phyloP scores from a whole-genome alignment of 1,140 invertebrate genomes.

The Penaeus japonicus region DNA sequence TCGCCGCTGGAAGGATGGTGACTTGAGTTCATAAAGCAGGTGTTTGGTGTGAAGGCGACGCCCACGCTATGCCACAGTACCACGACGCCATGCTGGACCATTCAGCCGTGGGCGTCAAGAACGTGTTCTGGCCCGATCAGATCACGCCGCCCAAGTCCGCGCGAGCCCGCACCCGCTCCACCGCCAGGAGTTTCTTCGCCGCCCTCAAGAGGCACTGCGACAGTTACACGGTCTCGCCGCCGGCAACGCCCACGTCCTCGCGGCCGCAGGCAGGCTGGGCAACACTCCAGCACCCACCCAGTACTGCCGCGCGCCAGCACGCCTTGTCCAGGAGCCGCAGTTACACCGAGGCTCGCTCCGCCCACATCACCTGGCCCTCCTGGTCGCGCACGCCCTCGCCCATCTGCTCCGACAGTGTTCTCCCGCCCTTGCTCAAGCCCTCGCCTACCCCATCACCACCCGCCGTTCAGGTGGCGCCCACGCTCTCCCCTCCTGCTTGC shows the following conservation, averaged over 20 bases:
- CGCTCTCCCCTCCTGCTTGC: not conserved
- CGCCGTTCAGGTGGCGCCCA: not conserved
- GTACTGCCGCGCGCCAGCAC: not conserved
- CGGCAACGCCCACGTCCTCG: not conserved
- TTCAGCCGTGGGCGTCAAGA: conserved; percentile 26
- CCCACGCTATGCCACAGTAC: conserved; percentile 31
- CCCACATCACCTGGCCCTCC: not conserved
- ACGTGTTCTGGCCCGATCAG: conserved; percentile 38
- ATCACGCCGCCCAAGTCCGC: not conserved
- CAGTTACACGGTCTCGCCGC: conserved; percentile 29
- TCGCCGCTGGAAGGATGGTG: too few species aligned
- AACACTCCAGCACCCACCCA: not conserved
- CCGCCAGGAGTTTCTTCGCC: conserved; percentile 15
- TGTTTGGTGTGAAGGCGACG: too few species aligned
- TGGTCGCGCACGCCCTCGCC: conserved; percentile 32
- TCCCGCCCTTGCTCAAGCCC: not conserved
- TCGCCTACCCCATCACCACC: not conserved
- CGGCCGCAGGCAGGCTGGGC: not conserved
- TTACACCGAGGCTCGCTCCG: conserved; percentile 9
- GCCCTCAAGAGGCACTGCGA: conserved; percentile 28
- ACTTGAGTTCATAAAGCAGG: too few species aligned
- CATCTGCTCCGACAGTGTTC: not conserved
- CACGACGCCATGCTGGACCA: conserved; percentile 42
- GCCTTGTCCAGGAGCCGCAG: conserved; percentile 19
- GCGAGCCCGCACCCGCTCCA: not conserved